Percentiles rank a stretch among this genome's conserved stretches.
phyloP scores from a whole-genome alignment of 2,797 vertebrate genomes.

The Alectoris magna region DNA sequence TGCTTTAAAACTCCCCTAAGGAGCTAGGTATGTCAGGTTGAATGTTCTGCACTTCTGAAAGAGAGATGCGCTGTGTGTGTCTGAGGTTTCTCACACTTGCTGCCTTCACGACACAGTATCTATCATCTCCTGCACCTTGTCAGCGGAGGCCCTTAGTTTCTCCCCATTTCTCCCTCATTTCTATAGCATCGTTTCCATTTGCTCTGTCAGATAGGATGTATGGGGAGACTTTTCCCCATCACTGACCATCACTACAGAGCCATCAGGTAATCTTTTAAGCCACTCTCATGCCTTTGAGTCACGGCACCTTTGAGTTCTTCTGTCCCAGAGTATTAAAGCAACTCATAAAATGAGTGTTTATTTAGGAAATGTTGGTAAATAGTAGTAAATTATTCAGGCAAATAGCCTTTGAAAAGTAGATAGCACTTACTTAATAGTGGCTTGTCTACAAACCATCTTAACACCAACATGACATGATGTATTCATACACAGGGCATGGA shows the following conservation, averaged over 20 bases:
- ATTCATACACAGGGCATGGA: not conserved
- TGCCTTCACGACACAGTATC: not conserved
- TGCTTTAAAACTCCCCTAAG: not conserved
- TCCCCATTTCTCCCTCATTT: slow-evolving; percentile 1
- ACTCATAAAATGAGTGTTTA: not conserved
- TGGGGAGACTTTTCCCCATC: slow-evolving; percentile 9
- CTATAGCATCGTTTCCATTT: slow-evolving; percentile 4
- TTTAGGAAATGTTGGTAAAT: not conserved
- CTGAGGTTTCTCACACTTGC: not conserved
- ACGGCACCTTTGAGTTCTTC: not conserved
- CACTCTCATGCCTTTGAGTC: not conserved
- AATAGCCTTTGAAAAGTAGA: not conserved
- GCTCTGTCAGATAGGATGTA: not conserved
- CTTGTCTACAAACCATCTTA: not conserved
- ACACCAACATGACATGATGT: rapidly evolving
- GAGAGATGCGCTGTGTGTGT: rapidly evolving
- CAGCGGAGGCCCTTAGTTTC: slow-evolving; percentile 13
- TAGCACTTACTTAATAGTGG: not conserved
- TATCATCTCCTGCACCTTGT: not conserved
- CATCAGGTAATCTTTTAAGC: not conserved
- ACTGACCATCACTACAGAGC: not conserved
- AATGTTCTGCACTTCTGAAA: not conserved
- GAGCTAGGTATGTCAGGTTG: not conserved
- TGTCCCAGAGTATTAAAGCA: not conserved
- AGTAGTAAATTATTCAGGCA: not conserved